Percentiles rank a stretch among this genome's conserved stretches.
Conservation (phyloP, 2,113 vertebrate species). For the Strix aluco region DNA sequence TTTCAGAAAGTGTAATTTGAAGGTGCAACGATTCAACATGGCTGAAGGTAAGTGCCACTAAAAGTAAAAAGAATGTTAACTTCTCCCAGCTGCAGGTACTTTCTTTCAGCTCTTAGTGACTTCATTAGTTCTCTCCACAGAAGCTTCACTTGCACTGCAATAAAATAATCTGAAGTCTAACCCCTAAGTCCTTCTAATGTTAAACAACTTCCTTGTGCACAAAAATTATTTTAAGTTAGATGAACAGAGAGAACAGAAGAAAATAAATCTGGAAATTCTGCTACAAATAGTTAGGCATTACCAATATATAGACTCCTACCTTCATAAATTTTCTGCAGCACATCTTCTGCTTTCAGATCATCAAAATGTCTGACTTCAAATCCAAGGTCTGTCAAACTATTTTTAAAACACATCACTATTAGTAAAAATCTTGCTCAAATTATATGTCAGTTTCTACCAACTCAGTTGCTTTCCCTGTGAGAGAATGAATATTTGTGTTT, state of each 20-base stretch:
- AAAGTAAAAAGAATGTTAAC: neutral
- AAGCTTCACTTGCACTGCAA: neutral
- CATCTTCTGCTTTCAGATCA: constrained; percentile 75
- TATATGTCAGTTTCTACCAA: neutral
- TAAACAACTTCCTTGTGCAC: neutral
- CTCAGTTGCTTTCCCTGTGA: neutral
- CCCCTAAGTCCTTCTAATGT: neutral
- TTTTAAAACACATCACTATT: constrained; percentile 15
- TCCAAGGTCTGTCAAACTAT: constrained; percentile 75
- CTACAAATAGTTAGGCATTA: neutral
- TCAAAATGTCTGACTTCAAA: constrained; percentile 86
- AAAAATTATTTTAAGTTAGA: neutral
- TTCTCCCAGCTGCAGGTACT: neutral
- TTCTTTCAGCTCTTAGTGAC: neutral
- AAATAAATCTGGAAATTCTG: neutral
- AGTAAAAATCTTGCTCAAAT: neutral
- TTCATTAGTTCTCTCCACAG: neutral
- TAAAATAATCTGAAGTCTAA: neutral
- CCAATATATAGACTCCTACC: constrained; percentile 70
- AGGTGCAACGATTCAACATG: neutral
- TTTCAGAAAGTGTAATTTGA: neutral
- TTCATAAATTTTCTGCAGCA: constrained; percentile 74
- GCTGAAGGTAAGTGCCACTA: neutral
- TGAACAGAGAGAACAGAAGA: neutral
- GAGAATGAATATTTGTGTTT: neutral